These are phyloP conservation scores for Nyctalus aviator DNA, from an alignment of 2,797 vertebrate species.

Conservation along the genomic window DNA sequence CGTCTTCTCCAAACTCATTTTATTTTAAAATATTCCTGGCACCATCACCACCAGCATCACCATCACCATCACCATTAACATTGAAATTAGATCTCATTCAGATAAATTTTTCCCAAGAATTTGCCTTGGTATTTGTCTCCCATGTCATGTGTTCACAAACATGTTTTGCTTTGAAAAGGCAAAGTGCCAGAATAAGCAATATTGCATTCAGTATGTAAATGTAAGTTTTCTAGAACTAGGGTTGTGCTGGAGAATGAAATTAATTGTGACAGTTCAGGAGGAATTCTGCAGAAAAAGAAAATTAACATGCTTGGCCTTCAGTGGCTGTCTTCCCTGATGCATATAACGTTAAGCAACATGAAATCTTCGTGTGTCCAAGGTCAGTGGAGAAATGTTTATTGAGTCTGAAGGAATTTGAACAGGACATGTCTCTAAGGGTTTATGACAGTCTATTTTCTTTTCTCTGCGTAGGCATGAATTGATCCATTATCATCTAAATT, in stretches of 20 bases:
- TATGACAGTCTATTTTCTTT: constrained; percentile 49
- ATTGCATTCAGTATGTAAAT: constrained; percentile 57
- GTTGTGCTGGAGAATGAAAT: constrained; percentile 54
- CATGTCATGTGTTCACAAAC: not conserved
- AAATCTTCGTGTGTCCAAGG: not conserved
- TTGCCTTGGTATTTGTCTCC: constrained; percentile 18
- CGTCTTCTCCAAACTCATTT: not conserved
- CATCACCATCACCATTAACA: not conserved
- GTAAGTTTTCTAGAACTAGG: constrained; percentile 27
- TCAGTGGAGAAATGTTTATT: not conserved
- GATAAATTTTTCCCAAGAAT: constrained; percentile 36
- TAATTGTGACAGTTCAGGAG: constrained; percentile 65
- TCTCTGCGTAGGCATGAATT: constrained; percentile 8
- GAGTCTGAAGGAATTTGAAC: constrained; percentile 35
- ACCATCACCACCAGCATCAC: not conserved
- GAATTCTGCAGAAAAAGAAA: constrained; percentile 53
- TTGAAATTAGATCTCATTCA: constrained; percentile 38
- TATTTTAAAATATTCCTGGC: constrained; percentile 38
- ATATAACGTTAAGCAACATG: constrained; percentile 30
- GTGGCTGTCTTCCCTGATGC: constrained; percentile 43
- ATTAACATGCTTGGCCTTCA: constrained; percentile 47
- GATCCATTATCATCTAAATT: constrained; percentile 54
- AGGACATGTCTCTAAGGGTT: not conserved
- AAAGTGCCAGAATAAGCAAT: not conserved
- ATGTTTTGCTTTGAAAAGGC: constrained; percentile 20